These are phyloP conservation scores for Salvelinus sp. DNA, from an alignment of 2,113 vertebrate species.

Conservation along the genomic window DNA sequence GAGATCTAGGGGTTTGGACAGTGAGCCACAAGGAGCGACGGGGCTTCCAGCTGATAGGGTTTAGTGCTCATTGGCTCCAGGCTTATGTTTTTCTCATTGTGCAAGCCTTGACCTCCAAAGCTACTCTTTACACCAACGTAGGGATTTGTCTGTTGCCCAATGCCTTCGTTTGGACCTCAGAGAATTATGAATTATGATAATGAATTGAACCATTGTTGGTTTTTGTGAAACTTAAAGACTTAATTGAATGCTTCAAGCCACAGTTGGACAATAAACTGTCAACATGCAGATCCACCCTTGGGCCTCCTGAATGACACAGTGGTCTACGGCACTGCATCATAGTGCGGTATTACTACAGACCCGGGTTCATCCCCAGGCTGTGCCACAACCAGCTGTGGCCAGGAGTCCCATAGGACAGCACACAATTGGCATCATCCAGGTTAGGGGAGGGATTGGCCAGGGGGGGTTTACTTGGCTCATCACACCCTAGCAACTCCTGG, in stretches of 20 bases:
- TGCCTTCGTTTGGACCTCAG: conserved; percentile 48
- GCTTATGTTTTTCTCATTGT: conserved; percentile 65
- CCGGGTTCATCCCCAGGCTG: too few relatives aligned
- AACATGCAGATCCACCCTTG: background rate
- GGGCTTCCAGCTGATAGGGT: conserved; percentile 47
- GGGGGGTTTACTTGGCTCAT: too few relatives aligned
- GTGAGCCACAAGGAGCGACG: background rate
- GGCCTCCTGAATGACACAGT: background rate
- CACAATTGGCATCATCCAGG: too few relatives aligned
- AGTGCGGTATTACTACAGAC: too few relatives aligned
- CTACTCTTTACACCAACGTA: conserved; percentile 39
- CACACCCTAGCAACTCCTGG: too few relatives aligned
- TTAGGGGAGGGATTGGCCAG: too few relatives aligned
- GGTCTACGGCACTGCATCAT: too few relatives aligned
- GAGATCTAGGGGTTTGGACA: conserved; percentile 33
- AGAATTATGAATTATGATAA: conserved; percentile 36
- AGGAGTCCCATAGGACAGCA: too few relatives aligned
- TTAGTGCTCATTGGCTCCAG: conserved; percentile 37
- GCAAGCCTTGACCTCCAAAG: conserved; percentile 35
- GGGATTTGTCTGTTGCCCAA: conserved; percentile 33
- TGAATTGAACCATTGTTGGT: conserved; percentile 48
- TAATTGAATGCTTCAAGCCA: conserved; percentile 37
- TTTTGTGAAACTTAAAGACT: conserved; percentile 32
- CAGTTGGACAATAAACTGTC: background rate
- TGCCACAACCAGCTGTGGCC: too few relatives aligned